A percentile compares a stretch with the other conserved stretches of the same genome.
Conservation (phyloP, 1,140 invertebrate species). For the Aleiodes sp. region DNA sequence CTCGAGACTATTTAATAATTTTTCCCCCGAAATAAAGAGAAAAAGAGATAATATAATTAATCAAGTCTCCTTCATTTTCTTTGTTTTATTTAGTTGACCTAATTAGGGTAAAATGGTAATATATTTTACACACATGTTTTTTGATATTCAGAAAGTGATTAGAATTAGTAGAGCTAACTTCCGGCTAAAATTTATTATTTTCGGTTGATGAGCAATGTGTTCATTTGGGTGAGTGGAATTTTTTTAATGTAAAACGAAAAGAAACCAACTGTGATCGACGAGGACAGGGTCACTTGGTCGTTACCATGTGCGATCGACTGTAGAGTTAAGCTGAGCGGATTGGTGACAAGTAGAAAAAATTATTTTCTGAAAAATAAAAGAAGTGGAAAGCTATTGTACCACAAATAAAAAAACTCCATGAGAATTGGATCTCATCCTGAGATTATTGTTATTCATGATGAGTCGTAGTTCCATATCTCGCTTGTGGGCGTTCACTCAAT, state of each 20-base stretch:
- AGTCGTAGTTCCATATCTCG: conserved; percentile 1
- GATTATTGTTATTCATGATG: conserved; percentile 29
- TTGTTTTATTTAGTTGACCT: neutral
- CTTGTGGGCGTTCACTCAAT: conserved; percentile 29
- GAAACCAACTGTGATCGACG: conserved; percentile 10
- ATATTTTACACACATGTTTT: neutral
- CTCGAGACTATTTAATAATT: neutral
- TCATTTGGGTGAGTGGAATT: neutral
- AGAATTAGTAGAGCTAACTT: neutral
- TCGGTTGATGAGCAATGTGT: neutral
- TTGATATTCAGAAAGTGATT: neutral
- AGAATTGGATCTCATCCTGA: neutral
- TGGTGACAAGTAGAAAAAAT: neutral
- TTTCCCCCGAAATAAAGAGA: neutral
- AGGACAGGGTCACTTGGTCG: neutral
- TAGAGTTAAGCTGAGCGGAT: neutral
- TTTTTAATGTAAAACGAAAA: neutral
- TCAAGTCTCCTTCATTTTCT: too few relatives aligned
- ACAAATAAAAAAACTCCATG: too few relatives aligned
- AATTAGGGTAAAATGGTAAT: neutral
- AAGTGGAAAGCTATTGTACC: too few relatives aligned
- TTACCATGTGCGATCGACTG: neutral
- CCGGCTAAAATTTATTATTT: neutral
- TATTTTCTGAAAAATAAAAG: neutral
- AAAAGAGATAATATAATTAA: neutral